Evolutionary conservation across 2,888 invertebrate genomes (phyloP), one percentile per base, ranked within the genome.

Genomic region (Iphiclides podalirius): DNA sequence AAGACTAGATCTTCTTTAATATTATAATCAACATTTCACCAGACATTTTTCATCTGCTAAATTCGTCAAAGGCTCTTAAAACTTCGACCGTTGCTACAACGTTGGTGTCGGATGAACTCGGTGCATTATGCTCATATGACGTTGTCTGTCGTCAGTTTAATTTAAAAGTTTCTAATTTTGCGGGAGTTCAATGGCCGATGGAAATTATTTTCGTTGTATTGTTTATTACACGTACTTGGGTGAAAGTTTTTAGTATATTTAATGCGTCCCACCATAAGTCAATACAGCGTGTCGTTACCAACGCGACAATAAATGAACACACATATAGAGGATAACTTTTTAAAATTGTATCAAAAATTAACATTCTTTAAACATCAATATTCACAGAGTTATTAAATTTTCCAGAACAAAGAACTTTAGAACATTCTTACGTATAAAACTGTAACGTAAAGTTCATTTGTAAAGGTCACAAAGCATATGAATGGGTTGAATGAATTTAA

Each of bases 91-190:
- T 34, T 43, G 43, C n/a, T 35, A 33, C 26, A 15, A 49, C 13
- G 38, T 28, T 15, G n/a, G 55, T 53, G 50, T 65, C 54, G 54
- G 58, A 61, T 53, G 55, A 58, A 60, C 55, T 63, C 63, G 58
- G 54, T 61, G 60, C 54, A 59, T 65, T 66, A 70, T 62, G 63
- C 62, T 58, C 65, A 63, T 71, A 62, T 66, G 65, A 59, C 70
- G 61, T 68, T 52, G 56, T 60, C 63, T 70, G 58, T 53, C 55
- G 59, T 57, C 60, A 68, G 67, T 71, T 79, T 76, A 72, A 77
- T 79, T 74, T 73, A 71, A 72, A 79, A 80, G 72, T 76, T 81
- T 71, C n/a, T 16, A 14, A 14, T 33, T 48, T 6, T 31, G 33
- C 20, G 7, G 8, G 58, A 47, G 73, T 61, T 71, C 70, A 64